Percentiles rank a stretch among this genome's conserved stretches.
Conservation (phyloP, 2,888 invertebrate species). For the Sisyra nigra region DNA sequence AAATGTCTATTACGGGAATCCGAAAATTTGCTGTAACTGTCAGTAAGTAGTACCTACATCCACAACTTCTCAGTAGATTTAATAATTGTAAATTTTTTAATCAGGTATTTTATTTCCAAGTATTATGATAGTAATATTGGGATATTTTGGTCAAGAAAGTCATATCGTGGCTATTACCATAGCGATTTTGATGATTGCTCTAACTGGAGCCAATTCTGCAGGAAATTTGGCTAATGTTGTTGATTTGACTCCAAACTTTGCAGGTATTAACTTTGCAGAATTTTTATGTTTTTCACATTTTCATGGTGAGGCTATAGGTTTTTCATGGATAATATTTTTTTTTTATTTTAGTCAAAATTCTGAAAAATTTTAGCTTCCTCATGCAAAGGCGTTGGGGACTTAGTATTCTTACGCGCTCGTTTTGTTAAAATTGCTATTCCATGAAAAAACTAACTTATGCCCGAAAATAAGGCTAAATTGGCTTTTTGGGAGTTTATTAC, state of each 20-base stretch:
- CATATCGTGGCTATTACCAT: constrained; percentile 11
- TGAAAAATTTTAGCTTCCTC: not conserved
- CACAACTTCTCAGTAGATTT: not conserved
- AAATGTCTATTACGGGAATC: constrained; percentile 12
- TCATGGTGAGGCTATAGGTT: not conserved
- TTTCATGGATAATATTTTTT: not conserved
- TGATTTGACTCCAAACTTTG: constrained; percentile 10
- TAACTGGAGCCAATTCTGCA: constrained; percentile 14
- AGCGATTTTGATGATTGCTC: constrained; percentile 10
- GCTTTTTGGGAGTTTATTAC: too few species aligned
- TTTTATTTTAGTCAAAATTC: not conserved
- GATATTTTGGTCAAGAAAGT: constrained; percentile 8
- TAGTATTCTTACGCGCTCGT: too few species aligned
- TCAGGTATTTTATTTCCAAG: constrained; percentile 14
- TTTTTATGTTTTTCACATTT: not conserved
- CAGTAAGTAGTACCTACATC: constrained; percentile 10
- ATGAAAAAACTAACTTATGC: too few species aligned
- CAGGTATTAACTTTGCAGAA: constrained; percentile 7
- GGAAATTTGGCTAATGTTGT: constrained; percentile 14
- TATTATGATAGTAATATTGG: constrained; percentile 11
- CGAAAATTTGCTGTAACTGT: constrained; percentile 13
- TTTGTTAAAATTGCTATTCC: too few species aligned
- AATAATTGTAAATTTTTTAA: not conserved
- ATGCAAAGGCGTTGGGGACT: not conserved
- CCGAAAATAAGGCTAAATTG: too few species aligned